phyloP scores from a whole-genome alignment of 2,113 vertebrate genomes.

The Romanogobio albipinnatus region DNA sequence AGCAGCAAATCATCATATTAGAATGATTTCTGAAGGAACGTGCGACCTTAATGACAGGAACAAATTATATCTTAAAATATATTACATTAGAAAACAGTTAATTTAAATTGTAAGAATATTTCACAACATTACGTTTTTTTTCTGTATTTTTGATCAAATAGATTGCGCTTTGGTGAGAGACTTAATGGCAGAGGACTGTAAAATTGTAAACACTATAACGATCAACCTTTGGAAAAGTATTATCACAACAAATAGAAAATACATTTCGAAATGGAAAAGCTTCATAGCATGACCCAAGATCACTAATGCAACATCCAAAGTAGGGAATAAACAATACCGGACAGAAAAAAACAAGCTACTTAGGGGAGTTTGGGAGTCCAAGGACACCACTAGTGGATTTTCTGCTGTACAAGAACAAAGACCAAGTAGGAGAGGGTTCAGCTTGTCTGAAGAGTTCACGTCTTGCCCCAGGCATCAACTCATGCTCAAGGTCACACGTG shows the following conservation, averaged over 20 bases:
- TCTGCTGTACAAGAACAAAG: not conserved
- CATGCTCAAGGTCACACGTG: conserved; percentile 18
- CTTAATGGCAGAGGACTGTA: not conserved
- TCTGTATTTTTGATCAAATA: not conserved
- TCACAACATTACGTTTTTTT: not conserved
- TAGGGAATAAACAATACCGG: not conserved
- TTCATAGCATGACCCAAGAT: not conserved
- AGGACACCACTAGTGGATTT: conserved; percentile 19
- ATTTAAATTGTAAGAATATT: not conserved
- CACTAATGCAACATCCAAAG: conserved; percentile 12
- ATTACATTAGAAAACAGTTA: not conserved
- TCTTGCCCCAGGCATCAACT: not conserved
- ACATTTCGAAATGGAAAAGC: not conserved
- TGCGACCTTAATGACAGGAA: not conserved
- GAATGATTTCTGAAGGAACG: not conserved
- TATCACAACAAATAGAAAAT: not conserved
- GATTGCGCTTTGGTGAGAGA: not conserved
- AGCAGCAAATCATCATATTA: not conserved
- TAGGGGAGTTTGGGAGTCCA: not conserved
- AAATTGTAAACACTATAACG: not conserved
- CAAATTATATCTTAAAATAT: not conserved
- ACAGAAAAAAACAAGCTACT: not conserved
- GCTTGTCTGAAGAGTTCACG: conserved; percentile 11
- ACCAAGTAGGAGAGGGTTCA: conserved; percentile 1
- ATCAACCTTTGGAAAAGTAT: not conserved